Base-by-base conservation (phyloP, 2,113 vertebrate species). In the Pterocles burchelli region DNA sequence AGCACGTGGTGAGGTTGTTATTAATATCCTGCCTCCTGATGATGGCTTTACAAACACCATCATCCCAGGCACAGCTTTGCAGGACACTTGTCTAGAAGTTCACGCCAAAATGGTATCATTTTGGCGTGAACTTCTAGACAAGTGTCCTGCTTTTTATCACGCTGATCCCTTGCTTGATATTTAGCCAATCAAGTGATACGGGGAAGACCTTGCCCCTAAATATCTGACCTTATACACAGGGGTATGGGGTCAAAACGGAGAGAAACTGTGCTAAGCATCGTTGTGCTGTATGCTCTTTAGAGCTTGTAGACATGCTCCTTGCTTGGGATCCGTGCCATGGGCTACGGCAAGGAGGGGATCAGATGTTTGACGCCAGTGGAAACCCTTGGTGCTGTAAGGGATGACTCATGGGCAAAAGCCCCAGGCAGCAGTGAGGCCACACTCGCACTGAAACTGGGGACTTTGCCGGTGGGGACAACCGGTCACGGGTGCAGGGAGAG, bases 41-140 rank as follows among this genome's bases (percentile, higher is more conserved):
- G 73, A 57, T 74, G 89, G 63, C 75, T 94, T 86, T 67, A 74
- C 71, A 80, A 94, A 88, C 84, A 72, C 33, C 79, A 70, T 81
- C 17, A 55, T 13, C 8, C 0, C 70, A 54, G 41, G 58, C 72
- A 34, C 59, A 72, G 62, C 74, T 67, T 46, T 1, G 0, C 14
- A n/a, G n/a, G n/a, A n/a, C n/a, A n/a, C n/a, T n/a, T n/a, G n/a
- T n/a, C n/a, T n/a, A n/a, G n/a, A n/a, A n/a, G n/a, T n/a, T n/a
- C n/a, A n/a, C n/a, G n/a, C n/a, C n/a, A n/a, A n/a, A n/a, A n/a
- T n/a, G 3, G 59, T 21, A 38, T 67, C 43, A 13, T 67, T 77
- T 61, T 86, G 87, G 19, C 55, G 11, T 38, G 48, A 51, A 73
- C 92, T 81, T 61, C 79, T 61, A 29, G 65, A 63, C 68, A 66